Evolutionary conservation across 37 sponge, comb jelly and placozoan genomes (phyloP).

Genomic region (Petrosia ficiformis): DNA sequence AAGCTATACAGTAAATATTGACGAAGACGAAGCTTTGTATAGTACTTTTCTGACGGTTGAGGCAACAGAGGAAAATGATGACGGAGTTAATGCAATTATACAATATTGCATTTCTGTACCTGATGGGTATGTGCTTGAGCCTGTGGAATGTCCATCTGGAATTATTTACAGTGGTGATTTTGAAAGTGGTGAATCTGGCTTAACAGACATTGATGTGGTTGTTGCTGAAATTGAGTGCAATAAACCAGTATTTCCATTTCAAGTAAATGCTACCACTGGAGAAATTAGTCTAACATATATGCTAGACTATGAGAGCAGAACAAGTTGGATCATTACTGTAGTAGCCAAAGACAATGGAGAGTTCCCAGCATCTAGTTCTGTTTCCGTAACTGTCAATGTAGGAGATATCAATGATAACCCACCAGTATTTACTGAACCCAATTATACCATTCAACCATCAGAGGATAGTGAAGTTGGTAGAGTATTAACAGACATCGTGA

Average conservation of each 20-base stretch:
- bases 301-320: conserved; percentile 62
- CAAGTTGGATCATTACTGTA: conserved; percentile 34
- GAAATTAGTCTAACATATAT: conserved; percentile 21
- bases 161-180: background rate
- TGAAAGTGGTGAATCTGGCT: background rate
- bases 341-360: conserved; percentile 48
- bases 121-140: background rate
- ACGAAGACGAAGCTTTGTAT: conserved; percentile 20
- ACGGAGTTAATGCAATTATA: conserved; percentile 45
- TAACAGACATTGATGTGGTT: background rate
- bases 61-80: conserved; percentile 62
- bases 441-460: background rate
- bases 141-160: background rate
- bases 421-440: conserved; percentile 23
- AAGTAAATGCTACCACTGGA: background rate
- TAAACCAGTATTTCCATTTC: background rate
- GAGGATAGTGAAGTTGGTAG: background rate
- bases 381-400: conserved; percentile 3
- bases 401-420: background rate
- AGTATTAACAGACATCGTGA: background rate
- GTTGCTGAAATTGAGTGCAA: background rate
- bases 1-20: conserved; percentile 20
- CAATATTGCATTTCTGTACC: conserved; percentile 17
- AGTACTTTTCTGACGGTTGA: conserved; percentile 9
- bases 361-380: conserved; percentile 13